Conservation (phyloP, 2,113 vertebrate genomes). For the Uropsilus gracilis region DNA sequence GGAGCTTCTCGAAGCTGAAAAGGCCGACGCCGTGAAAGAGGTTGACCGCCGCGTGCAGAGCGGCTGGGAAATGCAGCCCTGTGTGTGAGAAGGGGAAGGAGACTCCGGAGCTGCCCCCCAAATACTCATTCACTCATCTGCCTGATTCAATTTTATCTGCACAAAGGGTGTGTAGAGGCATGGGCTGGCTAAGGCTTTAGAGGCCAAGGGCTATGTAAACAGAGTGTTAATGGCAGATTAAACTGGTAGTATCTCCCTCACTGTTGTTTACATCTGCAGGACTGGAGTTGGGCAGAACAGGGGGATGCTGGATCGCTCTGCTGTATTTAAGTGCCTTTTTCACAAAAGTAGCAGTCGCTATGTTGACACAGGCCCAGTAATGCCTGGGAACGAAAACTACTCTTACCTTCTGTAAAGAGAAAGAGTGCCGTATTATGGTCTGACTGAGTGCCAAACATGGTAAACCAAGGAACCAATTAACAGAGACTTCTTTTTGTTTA, state of each 20-base stretch:
- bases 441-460: background rate
- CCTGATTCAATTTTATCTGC: slow-evolving; percentile 55
- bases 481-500: no score
- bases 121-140: slow-evolving; percentile 40
- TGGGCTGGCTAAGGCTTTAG: slow-evolving; percentile 15
- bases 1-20: slow-evolving; percentile 52
- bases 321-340: slow-evolving; percentile 40
- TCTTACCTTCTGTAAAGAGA: slow-evolving; percentile 39
- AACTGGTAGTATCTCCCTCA: background rate
- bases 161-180: slow-evolving; percentile 54
- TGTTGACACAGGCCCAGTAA: background rate
- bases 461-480: background rate
- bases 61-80: background rate
- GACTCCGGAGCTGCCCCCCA: background rate
- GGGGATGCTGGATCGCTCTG: slow-evolving; percentile 14
- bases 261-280: background rate
- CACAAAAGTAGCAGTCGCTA: slow-evolving; percentile 50
- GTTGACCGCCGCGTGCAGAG: background rate
- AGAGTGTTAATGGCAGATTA: slow-evolving; percentile 53
- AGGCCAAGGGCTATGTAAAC: slow-evolving; percentile 55
- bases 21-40: slow-evolving; percentile 46
- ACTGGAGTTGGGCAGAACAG: background rate
- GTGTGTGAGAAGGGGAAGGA: background rate
- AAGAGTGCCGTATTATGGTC: background rate
- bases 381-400: slow-evolving; percentile 43